Base-by-base conservation (phyloP, 2,113 vertebrate species). In the Ailurus styani region DNA sequence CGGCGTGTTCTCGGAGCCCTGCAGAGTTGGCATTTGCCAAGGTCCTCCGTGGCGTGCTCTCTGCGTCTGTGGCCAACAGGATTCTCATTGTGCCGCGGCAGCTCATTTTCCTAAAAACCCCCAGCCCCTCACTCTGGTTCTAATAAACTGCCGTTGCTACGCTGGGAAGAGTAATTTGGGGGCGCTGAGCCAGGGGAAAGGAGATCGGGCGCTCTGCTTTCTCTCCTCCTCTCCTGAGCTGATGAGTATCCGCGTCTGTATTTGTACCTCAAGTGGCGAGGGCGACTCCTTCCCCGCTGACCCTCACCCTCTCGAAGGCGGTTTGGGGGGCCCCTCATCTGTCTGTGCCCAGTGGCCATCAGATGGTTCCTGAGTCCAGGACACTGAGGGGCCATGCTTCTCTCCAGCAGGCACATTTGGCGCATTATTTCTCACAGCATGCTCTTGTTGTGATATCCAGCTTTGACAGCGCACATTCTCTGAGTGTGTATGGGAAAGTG, bases 321-420 rank as follows among this genome's bases (percentile, higher is more conserved):
- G 3, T 21, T 50, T 8, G 64, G 79, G 79, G 13, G 45, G 34
- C 11, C 60, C 73, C 13, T 2, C 5, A 31, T 21, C 47, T 79
- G 17, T 62, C 68, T 79, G 57, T 25, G 14, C 10, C 1, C 23
- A 81, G 55, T 25, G 68, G 50, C 54, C 34, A 8, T 83, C 47
- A 34, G 47, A 27, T 64, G 73, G 18, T 42, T 17, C 55, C 72
- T 0, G 12, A 31, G 21, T 82, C 84, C 8, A 6, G 94, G 70
- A 73, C 37, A 15, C 57, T 4, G 40, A 70, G 70, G 79, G 42
- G 47, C 50, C 52, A 7, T 10, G 13, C 75, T 93, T 95, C 85
- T 68, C 95, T 97, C 83, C 85, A 87, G 73, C 50, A 83, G 96
- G 96, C 87, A 91, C 93, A 96, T 97, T 97, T 17, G 21, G 64